Base-by-base conservation (phyloP, 2,113 vertebrate species). In the Solea senegalensis region DNA sequence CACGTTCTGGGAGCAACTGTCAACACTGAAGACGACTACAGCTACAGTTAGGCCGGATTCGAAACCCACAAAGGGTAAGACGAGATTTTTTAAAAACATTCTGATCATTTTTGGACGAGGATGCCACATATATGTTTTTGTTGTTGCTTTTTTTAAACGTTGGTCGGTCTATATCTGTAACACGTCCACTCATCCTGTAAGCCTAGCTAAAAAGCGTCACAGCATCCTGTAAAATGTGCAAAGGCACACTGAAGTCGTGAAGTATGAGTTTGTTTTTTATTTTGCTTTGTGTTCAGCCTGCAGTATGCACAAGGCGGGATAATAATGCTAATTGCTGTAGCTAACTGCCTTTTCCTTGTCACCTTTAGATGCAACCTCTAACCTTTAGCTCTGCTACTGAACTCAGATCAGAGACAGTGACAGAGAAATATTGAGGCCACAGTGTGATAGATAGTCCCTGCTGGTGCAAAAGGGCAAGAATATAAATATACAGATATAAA, bases 21-120 rank as follows among this genome's bases (percentile, higher is more conserved):
- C 74, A 84, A 83, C 77, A 40, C 11, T 55, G 10, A 43, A 50
- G 68, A 14, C 51, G 26, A 54, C 3, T 12, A 39, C 14, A 51
- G 65, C 51, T 9, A 34, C 69, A 64, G 72, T 77, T 44, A 54
- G 9, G 13, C 45, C 49, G 74, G 68, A 76, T 70, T 78, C 56
- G 15, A 60, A 74, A 44, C 53, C 52, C 28, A 55, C 41, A n/a
- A 21, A 46, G 43, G 88, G 90, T 91, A 89, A 89, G 87, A 63
- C 1, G 15, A 49, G 9, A 11, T 44, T 72, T 74, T 76, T 8
- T 41, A 12, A 12, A 39, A 39, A 5, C 55, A 43, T 77, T 61
- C 0, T 59, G 4, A 14, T 54, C 3, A 9, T 66, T 60, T 54
- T n/a, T 1, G 14, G 8, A 21, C 8, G 5, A 51, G 7, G 10